phyloP scores from a whole-genome alignment of 2,888 invertebrate species.

The Mythimna pallens region DNA sequence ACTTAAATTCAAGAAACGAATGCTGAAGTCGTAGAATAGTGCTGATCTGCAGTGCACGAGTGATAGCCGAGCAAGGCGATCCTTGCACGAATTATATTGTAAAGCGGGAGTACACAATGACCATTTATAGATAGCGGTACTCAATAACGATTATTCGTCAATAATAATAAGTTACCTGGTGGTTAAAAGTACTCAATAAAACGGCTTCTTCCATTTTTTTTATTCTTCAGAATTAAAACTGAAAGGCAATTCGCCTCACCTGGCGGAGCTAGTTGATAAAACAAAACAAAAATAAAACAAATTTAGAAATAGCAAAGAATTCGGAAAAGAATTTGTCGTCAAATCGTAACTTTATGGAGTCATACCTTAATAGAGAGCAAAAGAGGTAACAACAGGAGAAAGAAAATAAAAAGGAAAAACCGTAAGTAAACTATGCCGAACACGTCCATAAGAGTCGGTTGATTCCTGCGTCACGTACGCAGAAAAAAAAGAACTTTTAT shows the following conservation, averaged over 20 bases:
- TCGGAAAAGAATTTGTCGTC: background rate
- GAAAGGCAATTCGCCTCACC: background rate
- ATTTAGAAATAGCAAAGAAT: background rate
- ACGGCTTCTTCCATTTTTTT: no score
- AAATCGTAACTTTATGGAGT: constrained; percentile 57
- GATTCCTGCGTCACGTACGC: constrained; percentile 85
- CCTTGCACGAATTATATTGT: no score
- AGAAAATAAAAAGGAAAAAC: constrained; percentile 74
- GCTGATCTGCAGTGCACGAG: no score
- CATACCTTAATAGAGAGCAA: constrained; percentile 65
- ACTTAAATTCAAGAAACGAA: no score
- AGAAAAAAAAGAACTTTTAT: constrained; percentile 87
- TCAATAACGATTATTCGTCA: no score
- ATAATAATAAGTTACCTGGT: no score
- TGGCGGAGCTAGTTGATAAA: background rate
- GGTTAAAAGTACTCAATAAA: no score
- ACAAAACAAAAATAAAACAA: constrained; percentile 2
- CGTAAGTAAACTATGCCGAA: constrained; percentile 79
- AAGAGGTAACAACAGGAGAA: constrained; percentile 65
- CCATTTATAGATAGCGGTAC: no score
- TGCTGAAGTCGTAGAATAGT: no score
- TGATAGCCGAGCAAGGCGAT: no score
- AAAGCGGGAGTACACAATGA: no score
- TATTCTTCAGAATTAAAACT: background rate
- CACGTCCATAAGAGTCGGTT: constrained; percentile 84